These are phyloP conservation scores for Iphiclides podalirius DNA, from an alignment of 2,888 invertebrate genomes.

Conservation along the genomic window DNA sequence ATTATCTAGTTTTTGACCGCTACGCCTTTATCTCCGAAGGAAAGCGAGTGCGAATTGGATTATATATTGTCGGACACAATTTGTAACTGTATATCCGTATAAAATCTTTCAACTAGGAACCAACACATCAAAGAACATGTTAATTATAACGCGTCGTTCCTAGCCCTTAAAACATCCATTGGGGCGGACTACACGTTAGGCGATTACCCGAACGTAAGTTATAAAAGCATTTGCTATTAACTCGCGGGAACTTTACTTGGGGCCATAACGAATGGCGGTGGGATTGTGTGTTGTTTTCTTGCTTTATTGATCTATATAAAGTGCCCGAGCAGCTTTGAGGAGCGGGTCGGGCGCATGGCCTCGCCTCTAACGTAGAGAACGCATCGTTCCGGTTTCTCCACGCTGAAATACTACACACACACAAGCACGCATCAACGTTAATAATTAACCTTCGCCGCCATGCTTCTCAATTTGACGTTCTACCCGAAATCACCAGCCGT, in stretches of 20 bases:
- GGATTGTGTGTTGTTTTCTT: conserved; percentile 10
- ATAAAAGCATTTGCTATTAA: conserved; percentile 15
- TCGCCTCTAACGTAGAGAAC: conserved; percentile 35
- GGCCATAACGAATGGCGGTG: conserved; percentile 6
- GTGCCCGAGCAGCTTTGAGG: conserved; percentile 34
- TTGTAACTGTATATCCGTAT: conserved; percentile 16
- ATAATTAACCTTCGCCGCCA: conserved; percentile 35
- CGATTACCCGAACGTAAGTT: conserved; percentile 1
- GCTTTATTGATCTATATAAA: conserved; percentile 26
- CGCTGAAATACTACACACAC: conserved; percentile 41
- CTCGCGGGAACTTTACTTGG: neutral
- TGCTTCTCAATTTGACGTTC: conserved; percentile 27
- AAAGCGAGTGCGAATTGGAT: conserved; percentile 19
- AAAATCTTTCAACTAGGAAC: conserved; percentile 1
- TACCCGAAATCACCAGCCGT: too few species aligned
- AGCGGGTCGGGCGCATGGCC: conserved; percentile 36
- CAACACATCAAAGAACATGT: conserved; percentile 10
- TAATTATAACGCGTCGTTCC: conserved; percentile 11
- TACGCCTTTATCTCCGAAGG: conserved; percentile 11
- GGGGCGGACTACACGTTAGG: too few species aligned
- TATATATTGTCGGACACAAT: conserved; percentile 10
- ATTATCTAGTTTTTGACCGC: too few species aligned
- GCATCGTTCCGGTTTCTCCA: conserved; percentile 36
- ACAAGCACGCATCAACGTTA: conserved; percentile 26
- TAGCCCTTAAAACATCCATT: conserved; percentile 18